These are phyloP conservation scores for Cepaea hortensis DNA, from an alignment of 2,888 invertebrate genomes.

Conservation along the genomic window DNA sequence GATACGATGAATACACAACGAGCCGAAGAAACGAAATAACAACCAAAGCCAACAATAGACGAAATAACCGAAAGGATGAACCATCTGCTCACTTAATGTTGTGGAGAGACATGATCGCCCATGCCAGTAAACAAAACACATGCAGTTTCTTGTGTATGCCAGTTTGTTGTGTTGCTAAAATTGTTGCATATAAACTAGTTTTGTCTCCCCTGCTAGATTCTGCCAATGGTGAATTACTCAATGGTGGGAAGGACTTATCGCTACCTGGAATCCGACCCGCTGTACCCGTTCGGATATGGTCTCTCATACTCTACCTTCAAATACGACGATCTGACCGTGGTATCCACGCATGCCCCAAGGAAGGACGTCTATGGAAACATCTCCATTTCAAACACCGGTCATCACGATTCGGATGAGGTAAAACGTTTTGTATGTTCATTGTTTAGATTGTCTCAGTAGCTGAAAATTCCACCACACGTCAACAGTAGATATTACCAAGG, in stretches of 20 bases:
- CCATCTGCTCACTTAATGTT: too few species aligned
- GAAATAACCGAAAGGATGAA: too few species aligned
- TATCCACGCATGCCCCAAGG: slow-evolving; percentile 41
- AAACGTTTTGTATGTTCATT: background rate
- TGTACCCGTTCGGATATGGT: slow-evolving; percentile 68
- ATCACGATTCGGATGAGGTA: slow-evolving; percentile 70
- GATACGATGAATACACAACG: too few species aligned
- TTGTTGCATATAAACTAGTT: background rate
- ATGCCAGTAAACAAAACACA: too few species aligned
- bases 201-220: slow-evolving; percentile 52
- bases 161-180: background rate
- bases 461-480: too few species aligned
- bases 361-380: slow-evolving; percentile 59
- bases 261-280: slow-evolving; percentile 63
- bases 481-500: too few species aligned
- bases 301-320: slow-evolving; percentile 61
- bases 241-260: slow-evolving; percentile 73
- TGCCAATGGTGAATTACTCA: slow-evolving; percentile 61
- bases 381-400: slow-evolving; percentile 63
- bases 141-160: too few species aligned
- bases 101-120: too few species aligned
- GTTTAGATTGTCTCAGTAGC: too few species aligned
- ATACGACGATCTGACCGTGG: slow-evolving; percentile 13
- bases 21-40: too few species aligned
- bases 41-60: too few species aligned